Evolutionary conservation across 2,888 invertebrate species (phyloP), one percentile per base, ranked within the genome.

Genomic region (Caenorhabditis japonica): DNA sequence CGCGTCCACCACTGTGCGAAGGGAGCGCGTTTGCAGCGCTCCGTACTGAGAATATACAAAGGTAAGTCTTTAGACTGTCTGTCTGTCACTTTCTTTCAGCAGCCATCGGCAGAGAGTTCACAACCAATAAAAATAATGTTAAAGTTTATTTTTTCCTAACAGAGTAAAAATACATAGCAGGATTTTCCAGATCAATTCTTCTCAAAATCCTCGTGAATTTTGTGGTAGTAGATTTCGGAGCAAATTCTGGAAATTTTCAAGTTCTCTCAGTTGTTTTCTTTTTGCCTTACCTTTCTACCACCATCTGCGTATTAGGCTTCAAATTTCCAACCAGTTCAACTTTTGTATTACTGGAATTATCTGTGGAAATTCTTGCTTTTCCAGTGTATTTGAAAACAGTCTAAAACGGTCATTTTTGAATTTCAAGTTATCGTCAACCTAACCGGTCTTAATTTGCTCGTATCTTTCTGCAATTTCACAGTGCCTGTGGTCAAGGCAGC

Each of bases 311-410:
- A 7, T 7, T 39, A 4, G 38, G 8, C 27, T 58, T 38, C 27
- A 58, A 38, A 36, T 30, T 46, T 34, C n/a, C 10, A 10, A 21
- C 25, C n/a, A 60, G 21, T 43, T 60, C 60, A 15, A 34, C 41
- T 49, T 1, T 0, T 21, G 1, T 0, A 13, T 12, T 13, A 23
- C 41, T 25, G 13, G 13, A 23, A 2, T 43, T 43, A 4, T 8
- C 3, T 7, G n/a, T 49, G 8, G 38, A 60, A 41, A 60, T 51
- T 34, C 34, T 41, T 1, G 51, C 60, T 27, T 23, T 60, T 0
- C 60, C 60, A 17, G 15, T 1, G 15, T 47, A 60, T 12, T 25
- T 39, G 10, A 60, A 13, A 1, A 1, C 4, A 10, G n/a, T 60
- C 60, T 60, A 51, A 30, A 60, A 60, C 10, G 10, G 19, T n/a